A percentile compares a stretch with the other conserved stretches of the same genome.
phyloP scores from a whole-genome alignment of 2,888 invertebrate species.

The Macaria notata region DNA sequence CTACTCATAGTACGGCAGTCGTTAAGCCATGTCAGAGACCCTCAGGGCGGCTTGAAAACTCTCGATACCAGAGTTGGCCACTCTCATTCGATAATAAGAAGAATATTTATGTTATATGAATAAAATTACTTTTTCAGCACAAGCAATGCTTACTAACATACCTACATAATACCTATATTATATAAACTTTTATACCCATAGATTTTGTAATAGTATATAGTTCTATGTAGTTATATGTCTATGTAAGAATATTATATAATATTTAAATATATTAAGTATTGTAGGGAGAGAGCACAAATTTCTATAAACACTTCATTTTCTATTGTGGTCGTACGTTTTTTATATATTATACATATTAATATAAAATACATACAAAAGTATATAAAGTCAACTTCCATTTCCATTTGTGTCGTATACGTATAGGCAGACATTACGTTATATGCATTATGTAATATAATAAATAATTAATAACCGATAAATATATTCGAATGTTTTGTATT shows the following conservation, averaged over 20 bases:
- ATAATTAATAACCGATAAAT: conserved; percentile 23
- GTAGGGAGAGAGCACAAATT: conserved; percentile 68
- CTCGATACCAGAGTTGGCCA: too few relatives aligned
- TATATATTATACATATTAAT: conserved; percentile 39
- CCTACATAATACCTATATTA: conserved; percentile 31
- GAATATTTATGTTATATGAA: too few relatives aligned
- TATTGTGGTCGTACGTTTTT: conserved; percentile 58
- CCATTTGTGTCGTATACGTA: conserved; percentile 65
- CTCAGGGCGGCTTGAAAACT: too few relatives aligned
- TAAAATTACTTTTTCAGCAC: conserved; percentile 23
- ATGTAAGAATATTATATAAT: conserved; percentile 38
- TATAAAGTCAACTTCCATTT: conserved; percentile 45
- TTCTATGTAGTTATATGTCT: conserved; percentile 50
- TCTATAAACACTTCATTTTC: conserved; percentile 58
- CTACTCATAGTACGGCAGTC: too few relatives aligned
- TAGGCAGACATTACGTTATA: conserved; percentile 50
- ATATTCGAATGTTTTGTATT: conserved; percentile 62
- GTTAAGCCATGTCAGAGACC: too few relatives aligned
- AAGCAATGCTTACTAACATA: conserved; percentile 27
- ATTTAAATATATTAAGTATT: conserved; percentile 29
- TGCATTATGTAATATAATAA: conserved; percentile 31
- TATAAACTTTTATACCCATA: conserved; percentile 67
- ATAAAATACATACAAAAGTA: neutral
- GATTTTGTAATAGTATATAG: conserved; percentile 62
- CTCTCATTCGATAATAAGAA: too few relatives aligned